Percentiles rank a stretch among this genome's conserved stretches.
Evolutionary conservation across 2,797 vertebrate genomes (phyloP).

Genomic region (Oreortyx pictus): DNA sequence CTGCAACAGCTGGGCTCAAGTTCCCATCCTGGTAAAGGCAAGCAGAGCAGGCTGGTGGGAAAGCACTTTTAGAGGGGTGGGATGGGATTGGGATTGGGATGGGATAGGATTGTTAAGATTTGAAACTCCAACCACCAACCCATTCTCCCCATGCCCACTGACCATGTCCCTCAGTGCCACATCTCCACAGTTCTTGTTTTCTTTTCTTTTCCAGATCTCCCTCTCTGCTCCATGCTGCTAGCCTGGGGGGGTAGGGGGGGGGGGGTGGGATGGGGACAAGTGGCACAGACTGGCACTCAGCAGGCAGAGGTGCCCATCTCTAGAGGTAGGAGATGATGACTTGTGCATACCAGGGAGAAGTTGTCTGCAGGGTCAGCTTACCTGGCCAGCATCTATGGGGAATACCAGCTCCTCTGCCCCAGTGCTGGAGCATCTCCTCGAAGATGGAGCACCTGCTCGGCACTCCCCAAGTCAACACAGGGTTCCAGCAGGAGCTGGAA

Average conservation of each 20-base stretch:
- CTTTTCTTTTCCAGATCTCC: background rate
- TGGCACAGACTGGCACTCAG: background rate
- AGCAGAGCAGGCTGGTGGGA: background rate
- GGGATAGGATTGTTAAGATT: too few relatives aligned
- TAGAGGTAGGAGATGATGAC: rapidly evolving
- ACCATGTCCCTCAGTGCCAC: too few relatives aligned
- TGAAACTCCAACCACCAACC: too few relatives aligned
- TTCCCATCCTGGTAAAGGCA: background rate
- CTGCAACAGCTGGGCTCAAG: rapidly evolving
- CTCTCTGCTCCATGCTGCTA: background rate
- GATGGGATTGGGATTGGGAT: too few relatives aligned
- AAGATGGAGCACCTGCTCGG: background rate
- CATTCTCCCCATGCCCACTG: too few relatives aligned
- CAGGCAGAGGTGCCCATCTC: background rate
- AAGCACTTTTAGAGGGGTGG: background rate
- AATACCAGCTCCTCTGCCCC: background rate
- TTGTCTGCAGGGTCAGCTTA: background rate
- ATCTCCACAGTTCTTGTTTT: too few relatives aligned
- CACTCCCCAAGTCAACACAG: background rate
- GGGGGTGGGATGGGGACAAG: too few relatives aligned
- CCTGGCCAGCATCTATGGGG: background rate
- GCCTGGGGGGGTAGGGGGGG: too few relatives aligned
- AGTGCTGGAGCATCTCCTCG: background rate
- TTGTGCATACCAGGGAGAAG: background rate
- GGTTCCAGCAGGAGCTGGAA: background rate